A percentile compares a stretch with the other conserved stretches of the same genome.
phyloP scores from a whole-genome alignment of 2,888 invertebrate genomes.

The Melanostoma scalare region DNA sequence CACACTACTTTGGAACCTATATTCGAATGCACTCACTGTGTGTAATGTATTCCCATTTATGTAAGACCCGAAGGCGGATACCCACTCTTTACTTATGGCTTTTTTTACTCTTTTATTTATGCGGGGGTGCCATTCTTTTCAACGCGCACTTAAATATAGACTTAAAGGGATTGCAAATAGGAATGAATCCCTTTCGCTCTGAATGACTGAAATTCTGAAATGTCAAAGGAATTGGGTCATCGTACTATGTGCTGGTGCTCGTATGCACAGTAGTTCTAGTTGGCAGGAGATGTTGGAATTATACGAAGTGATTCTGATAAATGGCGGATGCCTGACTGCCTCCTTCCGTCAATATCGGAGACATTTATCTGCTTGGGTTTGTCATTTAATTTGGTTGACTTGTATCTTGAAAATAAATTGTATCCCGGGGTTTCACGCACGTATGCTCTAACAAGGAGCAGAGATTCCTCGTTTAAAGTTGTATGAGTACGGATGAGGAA shows the following conservation, averaged over 20 bases:
- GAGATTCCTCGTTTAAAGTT: too few relatives aligned
- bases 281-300: background rate
- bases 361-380: slow-evolving; percentile 54
- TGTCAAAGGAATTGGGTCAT: slow-evolving; percentile 63
- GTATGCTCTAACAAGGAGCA: too few relatives aligned
- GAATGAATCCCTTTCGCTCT: slow-evolving; percentile 36
- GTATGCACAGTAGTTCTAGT: background rate
- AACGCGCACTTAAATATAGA: slow-evolving; percentile 42
- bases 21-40: slow-evolving; percentile 15
- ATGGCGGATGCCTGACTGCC: slow-evolving; percentile 44
- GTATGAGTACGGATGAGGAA: too few relatives aligned
- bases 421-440: too few relatives aligned
- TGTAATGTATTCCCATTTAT: slow-evolving; percentile 47
- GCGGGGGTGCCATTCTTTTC: slow-evolving; percentile 47
- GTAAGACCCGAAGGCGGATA: slow-evolving; percentile 35
- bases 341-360: slow-evolving; percentile 47
- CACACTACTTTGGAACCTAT: background rate
- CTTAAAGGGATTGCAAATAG: slow-evolving; percentile 35
- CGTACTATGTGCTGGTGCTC: slow-evolving; percentile 7
- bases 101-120: background rate
- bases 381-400: slow-evolving; percentile 27
- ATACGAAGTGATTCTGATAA: slow-evolving; percentile 12
- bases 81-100: slow-evolving; percentile 6
- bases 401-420: background rate
- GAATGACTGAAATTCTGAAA: slow-evolving; percentile 56